Base-by-base conservation (phyloP, 2,888 invertebrate genomes). In the Drosophila kambysellisi region DNA sequence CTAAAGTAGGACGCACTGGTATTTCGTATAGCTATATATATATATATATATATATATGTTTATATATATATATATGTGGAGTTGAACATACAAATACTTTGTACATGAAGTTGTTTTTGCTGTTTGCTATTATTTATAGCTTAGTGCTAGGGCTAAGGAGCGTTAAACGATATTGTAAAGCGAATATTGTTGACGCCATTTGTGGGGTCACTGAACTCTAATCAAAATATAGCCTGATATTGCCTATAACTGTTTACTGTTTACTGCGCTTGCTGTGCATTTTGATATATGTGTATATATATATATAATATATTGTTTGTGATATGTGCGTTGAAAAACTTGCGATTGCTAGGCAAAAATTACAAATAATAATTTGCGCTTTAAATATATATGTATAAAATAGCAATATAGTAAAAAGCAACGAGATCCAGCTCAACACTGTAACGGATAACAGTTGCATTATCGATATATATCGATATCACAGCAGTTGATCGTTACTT, bases 1-100 rank as follows among this genome's bases (percentile, higher is more conserved):
- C 76, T 79, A 81, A 89, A 76, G 51, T 87, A 79, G 89, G 82
- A 89, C 85, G 85, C 85, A 89, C 85, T 85, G 79, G 86, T 70
- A 70, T 73, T 70, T 52, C 62, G 56, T 41, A 41, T 43, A 66
- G 37, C 63, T 41, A 51, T 77, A 63, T 65, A 50, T 52, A 48
- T 56, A 56, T 78, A 66, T 50, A 56, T 35, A 12, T 12, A 68
- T 53, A 61, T 41, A 65, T 54, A 67, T 62, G 51, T 58, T 33
- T n/a, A 35, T 57, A 56, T 71, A 70, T 63, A 70, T 76, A 70
- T 79, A 69, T 70, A 75, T 82, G 67, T 79, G 68, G 60, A 66
- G 37, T 63, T 71, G 65, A 72, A 77, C 70, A 88, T 85, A 85
- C 88, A 84, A 88, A 85, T 88, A 85, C 83, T 85, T 85, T 85